Evolutionary conservation across 2,113 vertebrate species (phyloP), one percentile per base, ranked within the genome.

Genomic region (Anhinga anhinga): DNA sequence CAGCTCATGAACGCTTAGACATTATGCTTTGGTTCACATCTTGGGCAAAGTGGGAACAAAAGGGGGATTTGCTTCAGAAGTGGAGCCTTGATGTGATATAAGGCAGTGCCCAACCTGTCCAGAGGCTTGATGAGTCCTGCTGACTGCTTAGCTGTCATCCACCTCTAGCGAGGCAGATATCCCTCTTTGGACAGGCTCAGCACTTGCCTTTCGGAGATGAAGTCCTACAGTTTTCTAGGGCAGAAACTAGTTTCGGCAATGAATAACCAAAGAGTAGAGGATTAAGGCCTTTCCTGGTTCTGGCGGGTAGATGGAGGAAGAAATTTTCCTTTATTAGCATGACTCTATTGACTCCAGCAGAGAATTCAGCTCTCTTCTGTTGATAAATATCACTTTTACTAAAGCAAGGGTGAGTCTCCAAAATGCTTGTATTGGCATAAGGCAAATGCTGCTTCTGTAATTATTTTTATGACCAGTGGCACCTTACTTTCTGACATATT

Each of bases 401-500:
- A 36, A 83, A 78, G 34, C 36, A 65, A 49, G 23, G 10, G 5
- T 45, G 27, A 71, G 14, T 61, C 32, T 94, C 32, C 45, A 73
- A 53, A 93, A 29, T 21, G 27, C 12, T 61, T 47, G 3, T 38
- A 44, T 82, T 3, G 7, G 26, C 21, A 12, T 49, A 25, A 32
- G 27, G 49, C 38, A 72, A 90, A 80, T 55, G 26, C 27, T 74
- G n/a, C 38, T 94, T 88, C 47, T 44, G 59, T 78, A 81, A 81
- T 91, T 89, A 18, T n/a, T 87, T 85, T 86, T 86, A 42, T 92
- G 90, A 66, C 82, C 86, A 55, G 8, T 81, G 50, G 10, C 47
- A 86, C n/a, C 47, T 96, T 86, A 36, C 4, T 86, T 92, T 70
- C 67, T 92, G 92, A 82, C 40, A 32, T 58, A 44, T 74, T 93